Evolutionary conservation across 2,113 vertebrate species (phyloP).

Genomic region (Dipodomys stephensi): DNA sequence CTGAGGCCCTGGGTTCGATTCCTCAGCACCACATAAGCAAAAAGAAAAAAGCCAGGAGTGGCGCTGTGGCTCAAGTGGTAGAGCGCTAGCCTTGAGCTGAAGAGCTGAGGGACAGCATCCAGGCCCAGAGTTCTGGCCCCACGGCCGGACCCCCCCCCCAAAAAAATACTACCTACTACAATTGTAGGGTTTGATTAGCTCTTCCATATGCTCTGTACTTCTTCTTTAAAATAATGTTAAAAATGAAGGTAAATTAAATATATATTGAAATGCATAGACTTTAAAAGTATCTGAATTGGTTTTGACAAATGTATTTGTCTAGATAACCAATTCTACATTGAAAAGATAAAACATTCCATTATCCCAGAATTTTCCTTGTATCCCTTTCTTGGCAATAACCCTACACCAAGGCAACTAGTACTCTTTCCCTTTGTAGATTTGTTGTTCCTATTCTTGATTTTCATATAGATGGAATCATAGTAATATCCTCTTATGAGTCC

Average conservation of each 20-base stretch:
- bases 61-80: too few relatives aligned
- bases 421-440: slow-evolving; percentile 19
- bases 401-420: neutral
- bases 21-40: too few relatives aligned
- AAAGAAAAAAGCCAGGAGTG: too few relatives aligned
- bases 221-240: neutral
- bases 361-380: neutral
- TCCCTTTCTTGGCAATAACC: neutral
- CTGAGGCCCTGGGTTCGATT: too few relatives aligned
- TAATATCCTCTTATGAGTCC: neutral
- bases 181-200: neutral
- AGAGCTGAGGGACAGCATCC: too few relatives aligned
- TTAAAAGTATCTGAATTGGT: neutral
- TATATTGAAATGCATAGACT: neutral
- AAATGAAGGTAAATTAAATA: slow-evolving; percentile 25
- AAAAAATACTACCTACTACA: neutral
- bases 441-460: neutral
- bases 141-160: too few relatives aligned
- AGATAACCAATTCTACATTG: neutral
- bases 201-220: neutral
- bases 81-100: too few relatives aligned
- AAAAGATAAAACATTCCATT: neutral
- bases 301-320: neutral
- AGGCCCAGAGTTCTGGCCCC: too few relatives aligned
- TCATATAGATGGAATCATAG: neutral